Conservation (phyloP, 2,797 vertebrate genomes). For the Calcarius lapponicus region DNA sequence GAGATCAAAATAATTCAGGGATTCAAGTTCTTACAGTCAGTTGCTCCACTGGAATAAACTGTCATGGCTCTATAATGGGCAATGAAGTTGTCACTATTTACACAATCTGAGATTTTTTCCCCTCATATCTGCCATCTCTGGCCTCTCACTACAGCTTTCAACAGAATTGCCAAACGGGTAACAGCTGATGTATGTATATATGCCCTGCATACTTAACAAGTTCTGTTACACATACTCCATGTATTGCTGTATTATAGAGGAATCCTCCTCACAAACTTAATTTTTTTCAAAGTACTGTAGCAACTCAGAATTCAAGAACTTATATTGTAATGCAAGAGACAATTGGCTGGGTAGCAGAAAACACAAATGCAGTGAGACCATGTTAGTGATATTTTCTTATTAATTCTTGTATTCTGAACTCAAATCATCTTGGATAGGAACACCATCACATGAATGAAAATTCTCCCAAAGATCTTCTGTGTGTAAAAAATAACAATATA, state of each 20-base stretch:
- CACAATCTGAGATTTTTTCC: neutral
- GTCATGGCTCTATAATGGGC: neutral
- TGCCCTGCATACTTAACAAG: neutral
- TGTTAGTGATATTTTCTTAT: neutral
- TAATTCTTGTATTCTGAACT: neutral
- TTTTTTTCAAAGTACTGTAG: neutral
- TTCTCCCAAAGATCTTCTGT: neutral
- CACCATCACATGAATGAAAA: neutral
- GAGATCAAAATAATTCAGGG: conserved; percentile 22
- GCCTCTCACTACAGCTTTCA: neutral
- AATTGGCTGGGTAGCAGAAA: neutral
- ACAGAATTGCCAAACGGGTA: neutral
- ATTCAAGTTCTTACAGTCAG: conserved; percentile 1
- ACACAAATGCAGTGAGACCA: neutral
- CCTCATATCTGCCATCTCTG: neutral
- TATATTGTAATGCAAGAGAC: neutral
- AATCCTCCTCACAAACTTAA: neutral
- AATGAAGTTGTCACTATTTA: conserved; percentile 4
- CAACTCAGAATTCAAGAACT: neutral
- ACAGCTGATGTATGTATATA: neutral
- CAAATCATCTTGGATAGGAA: neutral
- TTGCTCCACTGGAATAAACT: conserved; percentile 12
- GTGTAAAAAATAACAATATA: neutral
- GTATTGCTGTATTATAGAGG: neutral
- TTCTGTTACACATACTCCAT: neutral